Conservation (phyloP, 2,888 invertebrate genomes). For the Phytoseiulus persimilis region DNA sequence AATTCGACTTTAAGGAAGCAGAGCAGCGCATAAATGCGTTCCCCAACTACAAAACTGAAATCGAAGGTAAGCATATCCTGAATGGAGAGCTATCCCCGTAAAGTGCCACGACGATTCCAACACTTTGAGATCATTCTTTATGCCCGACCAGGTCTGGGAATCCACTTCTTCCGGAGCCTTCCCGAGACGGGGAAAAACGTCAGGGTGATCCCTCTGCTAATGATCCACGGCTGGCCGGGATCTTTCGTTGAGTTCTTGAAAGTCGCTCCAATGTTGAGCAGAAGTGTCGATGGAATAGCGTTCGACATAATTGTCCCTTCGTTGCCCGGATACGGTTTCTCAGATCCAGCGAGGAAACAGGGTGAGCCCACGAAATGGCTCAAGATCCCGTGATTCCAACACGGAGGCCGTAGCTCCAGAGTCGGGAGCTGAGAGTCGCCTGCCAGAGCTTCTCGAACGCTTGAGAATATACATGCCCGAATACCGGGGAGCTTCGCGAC, state of each 20-base stretch:
- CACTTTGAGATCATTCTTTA: no score
- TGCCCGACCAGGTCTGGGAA: neutral
- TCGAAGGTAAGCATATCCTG: slow-evolving; percentile 57
- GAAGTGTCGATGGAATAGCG: slow-evolving; percentile 37
- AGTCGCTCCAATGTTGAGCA: slow-evolving; percentile 48
- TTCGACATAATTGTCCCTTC: slow-evolving; percentile 50
- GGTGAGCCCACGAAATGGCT: slow-evolving; percentile 45
- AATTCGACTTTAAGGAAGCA: slow-evolving; percentile 65
- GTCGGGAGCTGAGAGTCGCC: no score
- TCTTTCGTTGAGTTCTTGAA: slow-evolving; percentile 70
- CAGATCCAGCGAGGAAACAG: slow-evolving; percentile 49
- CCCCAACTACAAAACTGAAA: slow-evolving; percentile 65
- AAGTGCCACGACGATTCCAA: no score
- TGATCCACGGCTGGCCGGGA: slow-evolving; percentile 78
- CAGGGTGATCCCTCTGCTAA: slow-evolving; percentile 56
- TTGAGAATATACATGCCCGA: neutral
- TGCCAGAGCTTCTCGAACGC: no score
- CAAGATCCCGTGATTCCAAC: no score
- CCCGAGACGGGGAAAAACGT: slow-evolving; percentile 51
- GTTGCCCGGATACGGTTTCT: slow-evolving; percentile 53
- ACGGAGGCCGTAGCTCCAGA: no score
- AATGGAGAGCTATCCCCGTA: neutral
- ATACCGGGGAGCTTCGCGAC: no score
- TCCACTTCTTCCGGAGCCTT: slow-evolving; percentile 60
- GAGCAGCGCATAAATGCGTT: slow-evolving; percentile 65